Evolutionary conservation across 2,888 invertebrate genomes (phyloP).

Genomic region (Patella ulyssiponensis): DNA sequence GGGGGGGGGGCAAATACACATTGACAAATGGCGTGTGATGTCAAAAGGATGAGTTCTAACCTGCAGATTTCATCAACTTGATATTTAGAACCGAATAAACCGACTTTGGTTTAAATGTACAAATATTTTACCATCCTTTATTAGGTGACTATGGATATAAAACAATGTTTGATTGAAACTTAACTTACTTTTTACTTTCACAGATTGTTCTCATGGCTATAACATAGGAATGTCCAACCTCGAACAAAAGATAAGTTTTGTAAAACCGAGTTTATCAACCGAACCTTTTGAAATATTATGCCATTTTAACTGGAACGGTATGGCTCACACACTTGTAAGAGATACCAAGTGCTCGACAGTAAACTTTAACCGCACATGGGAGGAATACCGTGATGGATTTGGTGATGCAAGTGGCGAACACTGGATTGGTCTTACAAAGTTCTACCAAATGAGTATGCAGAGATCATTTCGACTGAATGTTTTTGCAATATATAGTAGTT

Average conservation of each 20-base stretch:
- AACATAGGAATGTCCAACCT: background rate
- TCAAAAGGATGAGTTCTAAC: no score
- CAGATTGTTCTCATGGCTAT: background rate
- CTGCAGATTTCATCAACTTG: no score
- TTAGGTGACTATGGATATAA: no score
- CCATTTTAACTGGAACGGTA: background rate
- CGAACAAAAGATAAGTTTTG: background rate
- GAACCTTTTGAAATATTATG: slow-evolving; percentile 1
- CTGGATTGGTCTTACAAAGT: background rate
- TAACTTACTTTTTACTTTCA: background rate
- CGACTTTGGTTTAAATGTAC: no score
- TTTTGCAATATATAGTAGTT: background rate
- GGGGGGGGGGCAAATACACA: no score
- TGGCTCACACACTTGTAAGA: background rate
- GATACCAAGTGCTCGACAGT: background rate
- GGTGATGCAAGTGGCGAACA: background rate
- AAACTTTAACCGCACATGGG: background rate
- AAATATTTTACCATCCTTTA: no score
- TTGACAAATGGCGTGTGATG: no score
- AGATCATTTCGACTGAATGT: background rate
- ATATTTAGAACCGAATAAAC: no score
- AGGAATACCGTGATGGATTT: background rate
- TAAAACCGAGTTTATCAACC: background rate
- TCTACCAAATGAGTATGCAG: background rate
- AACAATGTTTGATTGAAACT: no score